phyloP scores from a whole-genome alignment of 2,888 invertebrate genomes.

The Latheticus oryzae region DNA sequence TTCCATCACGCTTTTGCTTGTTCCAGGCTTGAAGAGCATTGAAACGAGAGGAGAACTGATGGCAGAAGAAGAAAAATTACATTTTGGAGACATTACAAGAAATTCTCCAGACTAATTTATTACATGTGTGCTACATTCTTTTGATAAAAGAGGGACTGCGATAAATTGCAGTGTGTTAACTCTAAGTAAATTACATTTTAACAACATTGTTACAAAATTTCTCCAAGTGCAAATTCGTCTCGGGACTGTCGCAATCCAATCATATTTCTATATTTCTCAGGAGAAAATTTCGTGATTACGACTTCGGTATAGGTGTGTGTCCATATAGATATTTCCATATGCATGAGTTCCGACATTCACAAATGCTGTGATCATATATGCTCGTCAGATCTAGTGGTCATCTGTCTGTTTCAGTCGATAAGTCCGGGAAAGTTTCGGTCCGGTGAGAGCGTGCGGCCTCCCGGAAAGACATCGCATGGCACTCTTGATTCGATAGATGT shows the following conservation, averaged over 20 bases:
- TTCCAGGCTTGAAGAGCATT: not conserved
- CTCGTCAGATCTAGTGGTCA: conserved; percentile 59
- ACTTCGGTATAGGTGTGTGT: conserved; percentile 54
- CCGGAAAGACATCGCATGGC: conserved; percentile 52
- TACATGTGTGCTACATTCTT: conserved; percentile 22
- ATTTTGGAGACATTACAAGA: conserved; percentile 8
- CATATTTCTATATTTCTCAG: conserved; percentile 64
- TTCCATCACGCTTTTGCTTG: conserved; percentile 28
- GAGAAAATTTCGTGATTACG: conserved; percentile 64
- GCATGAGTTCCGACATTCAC: conserved; percentile 63
- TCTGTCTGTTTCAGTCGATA: conserved; percentile 57
- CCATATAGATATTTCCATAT: conserved; percentile 62
- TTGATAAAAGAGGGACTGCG: too few species aligned
- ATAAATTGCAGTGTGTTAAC: too few species aligned
- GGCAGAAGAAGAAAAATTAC: not conserved
- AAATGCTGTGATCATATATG: conserved; percentile 62
- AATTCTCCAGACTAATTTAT: conserved; percentile 7
- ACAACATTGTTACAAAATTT: conserved; percentile 12
- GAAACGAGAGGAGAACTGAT: conserved; percentile 6
- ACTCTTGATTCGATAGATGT: conserved; percentile 55
- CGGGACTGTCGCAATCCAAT: conserved; percentile 56
- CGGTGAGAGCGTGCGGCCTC: conserved; percentile 43
- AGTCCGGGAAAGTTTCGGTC: conserved; percentile 46
- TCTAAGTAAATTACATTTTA: too few species aligned
- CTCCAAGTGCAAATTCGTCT: conserved; percentile 20